phyloP scores from a whole-genome alignment of 2,888 invertebrate genomes.

The Harpalus rufipes region DNA sequence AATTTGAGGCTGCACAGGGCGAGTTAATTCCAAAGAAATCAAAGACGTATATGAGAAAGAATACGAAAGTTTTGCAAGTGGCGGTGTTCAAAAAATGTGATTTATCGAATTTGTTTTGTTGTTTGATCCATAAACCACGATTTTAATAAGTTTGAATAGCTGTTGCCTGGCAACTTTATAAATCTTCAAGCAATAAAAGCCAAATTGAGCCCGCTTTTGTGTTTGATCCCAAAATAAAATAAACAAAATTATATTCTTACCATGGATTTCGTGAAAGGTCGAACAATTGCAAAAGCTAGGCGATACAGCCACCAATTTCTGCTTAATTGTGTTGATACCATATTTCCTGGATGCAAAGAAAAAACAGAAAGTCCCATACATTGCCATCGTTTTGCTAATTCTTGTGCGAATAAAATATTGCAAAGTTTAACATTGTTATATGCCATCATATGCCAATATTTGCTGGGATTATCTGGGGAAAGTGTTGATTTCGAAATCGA shows the following conservation, averaged over 20 bases:
- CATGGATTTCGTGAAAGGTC: conserved; percentile 96
- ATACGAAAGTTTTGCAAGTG: too few relatives aligned
- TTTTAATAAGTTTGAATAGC: too few relatives aligned
- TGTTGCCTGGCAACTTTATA: too few relatives aligned
- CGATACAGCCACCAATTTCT: conserved; percentile 93
- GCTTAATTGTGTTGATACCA: conserved; percentile 88
- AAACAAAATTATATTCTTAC: conserved; percentile 78
- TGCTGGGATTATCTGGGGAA: conserved; percentile 82
- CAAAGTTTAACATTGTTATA: conserved; percentile 96
- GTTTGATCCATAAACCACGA: too few relatives aligned
- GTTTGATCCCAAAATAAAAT: too few relatives aligned
- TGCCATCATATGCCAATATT: conserved; percentile 90
- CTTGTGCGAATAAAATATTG: conserved; percentile 90
- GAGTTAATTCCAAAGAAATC: too few relatives aligned
- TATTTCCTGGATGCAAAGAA: conserved; percentile 94
- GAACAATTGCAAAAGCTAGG: conserved; percentile 87
- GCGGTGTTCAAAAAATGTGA: too few relatives aligned
- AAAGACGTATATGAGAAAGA: too few relatives aligned
- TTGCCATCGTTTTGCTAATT: conserved; percentile 86
- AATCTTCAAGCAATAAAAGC: too few relatives aligned
- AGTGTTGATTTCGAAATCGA: conserved; percentile 81
- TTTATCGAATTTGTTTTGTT: too few relatives aligned
- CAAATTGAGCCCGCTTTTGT: too few relatives aligned
- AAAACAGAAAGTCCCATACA: conserved; percentile 85
- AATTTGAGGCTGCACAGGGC: too few relatives aligned